These are phyloP conservation scores for Melipona bicolor DNA, from an alignment of 2,888 invertebrate species.

Conservation along the genomic window DNA sequence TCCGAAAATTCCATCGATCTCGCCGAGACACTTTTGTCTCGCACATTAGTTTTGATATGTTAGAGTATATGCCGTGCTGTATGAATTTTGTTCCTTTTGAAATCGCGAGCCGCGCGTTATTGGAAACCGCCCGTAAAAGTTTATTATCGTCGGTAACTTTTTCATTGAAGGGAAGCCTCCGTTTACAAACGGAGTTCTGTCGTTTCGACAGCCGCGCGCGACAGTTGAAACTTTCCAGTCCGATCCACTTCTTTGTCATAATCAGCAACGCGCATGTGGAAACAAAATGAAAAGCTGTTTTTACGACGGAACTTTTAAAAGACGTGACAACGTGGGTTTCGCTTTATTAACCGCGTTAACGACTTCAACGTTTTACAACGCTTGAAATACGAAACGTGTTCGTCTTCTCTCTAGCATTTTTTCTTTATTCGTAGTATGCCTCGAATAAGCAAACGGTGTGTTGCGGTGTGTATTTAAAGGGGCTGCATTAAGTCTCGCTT, in stretches of 20 bases:
- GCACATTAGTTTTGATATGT: too few relatives aligned
- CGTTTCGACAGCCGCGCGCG: constrained; percentile 26
- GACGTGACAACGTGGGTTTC: neutral
- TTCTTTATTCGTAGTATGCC: neutral
- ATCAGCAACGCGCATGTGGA: constrained; percentile 4
- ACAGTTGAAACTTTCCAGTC: constrained; percentile 36
- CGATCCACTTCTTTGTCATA: constrained; percentile 44
- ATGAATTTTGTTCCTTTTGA: constrained; percentile 9
- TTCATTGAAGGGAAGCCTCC: constrained; percentile 44
- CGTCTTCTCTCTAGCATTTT: too few relatives aligned
- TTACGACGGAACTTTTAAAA: neutral
- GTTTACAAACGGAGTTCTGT: constrained; percentile 38
- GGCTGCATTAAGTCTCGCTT: too few relatives aligned
- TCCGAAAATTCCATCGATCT: too few relatives aligned
- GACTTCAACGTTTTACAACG: neutral
- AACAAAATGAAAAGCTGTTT: constrained; percentile 25
- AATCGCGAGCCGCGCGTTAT: neutral
- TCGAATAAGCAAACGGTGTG: neutral
- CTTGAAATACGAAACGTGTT: neutral
- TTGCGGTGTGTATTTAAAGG: accelerated
- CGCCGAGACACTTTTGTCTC: too few relatives aligned
- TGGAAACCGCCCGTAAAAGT: constrained; percentile 23
- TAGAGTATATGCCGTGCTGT: neutral
- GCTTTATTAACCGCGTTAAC: neutral
- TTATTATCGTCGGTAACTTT: constrained; percentile 43